These are phyloP conservation scores for Pachydiplax longipennis DNA, from an alignment of 2,888 invertebrate species.

Conservation along the genomic window DNA sequence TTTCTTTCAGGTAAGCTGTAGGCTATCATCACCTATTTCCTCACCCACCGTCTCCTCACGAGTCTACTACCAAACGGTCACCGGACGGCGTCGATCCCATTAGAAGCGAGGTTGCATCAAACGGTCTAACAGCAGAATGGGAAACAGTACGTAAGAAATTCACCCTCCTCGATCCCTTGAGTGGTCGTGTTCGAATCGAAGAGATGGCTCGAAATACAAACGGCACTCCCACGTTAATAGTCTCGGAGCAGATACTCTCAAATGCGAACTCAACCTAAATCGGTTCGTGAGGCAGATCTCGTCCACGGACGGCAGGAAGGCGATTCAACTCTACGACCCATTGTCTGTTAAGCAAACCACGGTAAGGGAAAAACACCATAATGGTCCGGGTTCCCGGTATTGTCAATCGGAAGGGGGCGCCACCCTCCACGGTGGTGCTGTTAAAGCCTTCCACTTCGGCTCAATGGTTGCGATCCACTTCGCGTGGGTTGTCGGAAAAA, in stretches of 20 bases:
- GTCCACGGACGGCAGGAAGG: slow-evolving; percentile 2
- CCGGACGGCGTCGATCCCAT: too few species aligned
- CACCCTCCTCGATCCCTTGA: slow-evolving; percentile 5
- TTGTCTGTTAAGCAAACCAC: slow-evolving; percentile 38
- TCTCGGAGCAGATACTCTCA: background rate
- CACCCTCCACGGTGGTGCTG: background rate
- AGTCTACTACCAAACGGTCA: too few species aligned
- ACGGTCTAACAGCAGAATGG: background rate
- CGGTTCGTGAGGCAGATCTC: slow-evolving; percentile 22
- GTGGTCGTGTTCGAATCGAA: slow-evolving; percentile 28
- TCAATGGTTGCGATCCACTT: background rate
- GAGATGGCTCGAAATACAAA: slow-evolving; percentile 22
- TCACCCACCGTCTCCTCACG: too few species aligned
- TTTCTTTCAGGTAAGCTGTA: too few species aligned
- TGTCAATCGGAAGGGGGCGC: slow-evolving; percentile 6
- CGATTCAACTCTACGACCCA: slow-evolving; percentile 12
- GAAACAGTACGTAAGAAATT: background rate
- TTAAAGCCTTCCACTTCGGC: background rate
- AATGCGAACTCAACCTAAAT: slow-evolving; percentile 6
- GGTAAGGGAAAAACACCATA: slow-evolving; percentile 25
- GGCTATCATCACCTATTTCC: too few species aligned
- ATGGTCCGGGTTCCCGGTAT: background rate
- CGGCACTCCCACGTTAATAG: slow-evolving; percentile 12
- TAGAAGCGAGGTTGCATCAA: background rate
- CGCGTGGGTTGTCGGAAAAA: slow-evolving; percentile 16